Base-by-base conservation (phyloP, 2,888 invertebrate genomes). In the Limnephilus rhombicus region DNA sequence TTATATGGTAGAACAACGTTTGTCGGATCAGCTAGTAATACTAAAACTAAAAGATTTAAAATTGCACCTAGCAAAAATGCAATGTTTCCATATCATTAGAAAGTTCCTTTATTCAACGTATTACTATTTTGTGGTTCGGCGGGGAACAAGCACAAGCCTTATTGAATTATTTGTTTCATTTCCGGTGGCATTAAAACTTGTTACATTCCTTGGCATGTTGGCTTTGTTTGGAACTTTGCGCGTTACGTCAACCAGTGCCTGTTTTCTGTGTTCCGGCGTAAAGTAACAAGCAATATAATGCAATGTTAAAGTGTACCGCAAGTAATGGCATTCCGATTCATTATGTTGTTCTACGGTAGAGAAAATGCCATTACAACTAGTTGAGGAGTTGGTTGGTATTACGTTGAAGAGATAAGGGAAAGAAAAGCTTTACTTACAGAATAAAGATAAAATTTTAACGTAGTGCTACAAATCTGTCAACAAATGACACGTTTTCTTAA, bases 81-180 rank as follows among this genome's bases (percentile, higher is more conserved):
- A 68, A 68, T 68, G 24, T 68, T 68, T 68, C 18, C 24, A 68
- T 68, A 24, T 2, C 53, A 24, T 68, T 68, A 68, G 7, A 7
- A 24, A 68, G 24, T 24, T 68, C 24, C 68, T n/a, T 5, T 24
- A 24, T 68, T 68, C 24, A 68, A 68, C 68, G 24, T 24, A 2
- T 68, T 68, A 24, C 68, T 68, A 9, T n/a, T 68, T 68, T 68
- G 68, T 2, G 24, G 68, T 68, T 68, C 68, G 5, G 24, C 24
- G n/a, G 68, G n/a, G 9, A 7, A 7, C 37, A n/a, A n/a, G 85
- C 85, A 37, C 37, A n/a, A n/a, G 85, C 85, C 45, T 34, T 85
- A 85, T 85, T 85, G 85, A 34, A n/a, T 85, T 85, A 85, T 85
- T 85, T 85, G 41, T 85, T 85, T 85, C 85, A 85, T 85, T 85